These are phyloP conservation scores for Nomada ferruginata DNA, from an alignment of 2,888 invertebrate genomes.

Conservation along the genomic window DNA sequence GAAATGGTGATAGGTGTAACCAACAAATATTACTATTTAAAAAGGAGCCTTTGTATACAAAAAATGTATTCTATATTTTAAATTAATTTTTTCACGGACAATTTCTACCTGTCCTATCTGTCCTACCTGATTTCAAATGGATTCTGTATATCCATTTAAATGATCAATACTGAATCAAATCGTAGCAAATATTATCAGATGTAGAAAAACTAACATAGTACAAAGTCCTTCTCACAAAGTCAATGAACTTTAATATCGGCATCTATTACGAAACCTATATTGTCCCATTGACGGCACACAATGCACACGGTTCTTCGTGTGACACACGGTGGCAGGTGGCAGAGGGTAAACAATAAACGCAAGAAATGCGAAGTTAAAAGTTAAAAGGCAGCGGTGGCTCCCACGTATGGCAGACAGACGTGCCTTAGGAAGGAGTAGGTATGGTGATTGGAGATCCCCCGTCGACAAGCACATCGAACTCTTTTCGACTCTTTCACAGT, in stretches of 20 bases:
- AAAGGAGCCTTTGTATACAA: no score
- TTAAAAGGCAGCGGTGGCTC: constrained; percentile 32
- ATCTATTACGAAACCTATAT: constrained; percentile 8
- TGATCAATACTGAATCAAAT: no score
- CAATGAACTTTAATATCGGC: not conserved
- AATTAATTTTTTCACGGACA: no score
- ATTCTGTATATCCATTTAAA: no score
- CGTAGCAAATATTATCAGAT: no score
- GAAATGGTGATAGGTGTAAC: no score
- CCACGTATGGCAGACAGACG: constrained; percentile 37
- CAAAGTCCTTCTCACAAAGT: no score
- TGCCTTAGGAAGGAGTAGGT: constrained; percentile 23
- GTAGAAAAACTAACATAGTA: no score
- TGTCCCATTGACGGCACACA: not conserved
- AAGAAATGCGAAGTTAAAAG: constrained; percentile 28
- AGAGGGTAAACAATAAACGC: constrained; percentile 55
- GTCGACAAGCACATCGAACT: constrained; percentile 71
- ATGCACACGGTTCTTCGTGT: not conserved
- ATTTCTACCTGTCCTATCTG: no score
- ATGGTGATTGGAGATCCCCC: constrained; percentile 73
- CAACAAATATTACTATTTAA: no score
- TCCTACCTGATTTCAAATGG: no score
- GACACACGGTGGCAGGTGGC: constrained; percentile 40
- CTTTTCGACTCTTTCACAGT: constrained; percentile 66
- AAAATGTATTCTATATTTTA: no score